Percentiles rank a stretch among this genome's conserved stretches.
These are phyloP conservation scores for Thinocorus orbignyianus DNA, from an alignment of 2,113 vertebrate species.

Conservation along the genomic window DNA sequence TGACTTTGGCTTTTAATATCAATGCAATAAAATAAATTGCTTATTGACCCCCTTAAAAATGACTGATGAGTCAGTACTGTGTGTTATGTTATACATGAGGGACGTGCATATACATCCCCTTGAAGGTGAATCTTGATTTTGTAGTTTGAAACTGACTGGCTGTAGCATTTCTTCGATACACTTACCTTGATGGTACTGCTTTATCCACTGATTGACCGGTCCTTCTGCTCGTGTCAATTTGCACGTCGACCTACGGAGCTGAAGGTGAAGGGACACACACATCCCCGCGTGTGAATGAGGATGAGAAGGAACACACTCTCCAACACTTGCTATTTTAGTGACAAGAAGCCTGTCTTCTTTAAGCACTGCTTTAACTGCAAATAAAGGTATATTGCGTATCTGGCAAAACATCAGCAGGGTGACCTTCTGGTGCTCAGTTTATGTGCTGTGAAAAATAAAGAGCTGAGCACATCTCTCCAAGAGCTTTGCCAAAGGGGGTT, in stretches of 20 bases:
- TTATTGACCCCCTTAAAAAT: conserved; percentile 30
- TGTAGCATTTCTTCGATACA: neutral
- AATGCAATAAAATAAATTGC: conserved; percentile 34
- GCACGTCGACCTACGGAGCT: neutral
- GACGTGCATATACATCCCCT: neutral
- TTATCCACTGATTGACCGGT: neutral
- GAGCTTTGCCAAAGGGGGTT: neutral
- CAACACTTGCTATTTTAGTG: neutral
- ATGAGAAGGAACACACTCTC: neutral
- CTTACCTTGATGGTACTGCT: neutral
- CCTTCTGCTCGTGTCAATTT: neutral
- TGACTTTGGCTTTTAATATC: neutral
- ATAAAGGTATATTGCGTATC: conserved; percentile 8
- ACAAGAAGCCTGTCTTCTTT: neutral
- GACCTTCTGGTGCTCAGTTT: neutral
- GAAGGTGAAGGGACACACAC: neutral
- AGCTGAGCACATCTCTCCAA: neutral
- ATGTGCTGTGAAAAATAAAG: conserved; percentile 15
- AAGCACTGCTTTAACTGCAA: neutral
- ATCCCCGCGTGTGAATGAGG: neutral
- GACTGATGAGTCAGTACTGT: neutral
- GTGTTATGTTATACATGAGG: neutral
- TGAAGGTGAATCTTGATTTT: neutral
- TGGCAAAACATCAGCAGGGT: conserved; percentile 32
- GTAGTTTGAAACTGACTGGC: neutral